Evolutionary conservation across 2,797 vertebrate genomes (phyloP).

Genomic region (Morus bassanus): DNA sequence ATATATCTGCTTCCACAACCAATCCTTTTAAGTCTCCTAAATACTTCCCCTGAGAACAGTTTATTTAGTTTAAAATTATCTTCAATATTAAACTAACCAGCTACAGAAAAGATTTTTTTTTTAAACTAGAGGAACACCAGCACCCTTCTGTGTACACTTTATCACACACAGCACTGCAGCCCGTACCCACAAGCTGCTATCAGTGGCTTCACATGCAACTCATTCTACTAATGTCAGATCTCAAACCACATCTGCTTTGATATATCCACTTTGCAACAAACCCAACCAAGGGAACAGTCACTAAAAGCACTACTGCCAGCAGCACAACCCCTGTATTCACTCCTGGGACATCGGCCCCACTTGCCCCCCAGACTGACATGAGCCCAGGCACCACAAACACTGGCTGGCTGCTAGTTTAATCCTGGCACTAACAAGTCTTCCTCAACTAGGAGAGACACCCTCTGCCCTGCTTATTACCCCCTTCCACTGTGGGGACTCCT

Average conservation of each 20-base stretch:
- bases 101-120: neutral
- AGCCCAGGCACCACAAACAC: neutral
- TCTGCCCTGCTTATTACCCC: neutral
- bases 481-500: neutral
- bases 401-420: neutral
- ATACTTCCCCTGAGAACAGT: neutral
- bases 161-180: neutral
- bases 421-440: neutral
- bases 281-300: neutral
- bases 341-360: fast-evolving
- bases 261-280: neutral
- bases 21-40: neutral
- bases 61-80: neutral
- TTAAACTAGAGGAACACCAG: neutral
- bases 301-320: neutral
- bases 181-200: neutral
- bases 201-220: neutral
- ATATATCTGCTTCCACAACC: neutral
- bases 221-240: neutral
- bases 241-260: neutral
- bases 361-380: fast-evolving
- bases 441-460: neutral
- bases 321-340: neutral
- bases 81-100: neutral
- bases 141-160: neutral